Percentiles rank a stretch among this genome's conserved stretches.
These are phyloP conservation scores for Ptychodera flava DNA, from an alignment of 35 echinoderm and acorn worm genomes.

Conservation along the genomic window DNA sequence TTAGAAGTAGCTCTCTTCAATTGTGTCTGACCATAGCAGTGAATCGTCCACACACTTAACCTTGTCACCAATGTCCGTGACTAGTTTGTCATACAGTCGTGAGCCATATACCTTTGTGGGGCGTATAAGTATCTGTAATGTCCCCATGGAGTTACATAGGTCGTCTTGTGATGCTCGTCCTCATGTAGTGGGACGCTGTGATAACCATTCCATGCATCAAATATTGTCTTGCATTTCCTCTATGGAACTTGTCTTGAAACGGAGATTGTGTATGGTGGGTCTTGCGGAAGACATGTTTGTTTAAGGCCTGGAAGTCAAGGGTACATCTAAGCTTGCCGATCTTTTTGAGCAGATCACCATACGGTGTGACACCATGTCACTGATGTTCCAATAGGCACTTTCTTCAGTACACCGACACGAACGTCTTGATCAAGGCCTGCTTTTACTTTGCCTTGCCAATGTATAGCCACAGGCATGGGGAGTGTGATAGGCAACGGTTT, in stretches of 20 bases:
- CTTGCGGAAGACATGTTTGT: slow-evolving; percentile 26
- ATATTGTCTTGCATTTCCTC: no score
- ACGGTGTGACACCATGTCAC: slow-evolving; percentile 46
- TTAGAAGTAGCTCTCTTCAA: slow-evolving; percentile 43
- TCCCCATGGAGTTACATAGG: no score
- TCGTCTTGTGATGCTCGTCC: no score
- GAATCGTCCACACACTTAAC: slow-evolving; percentile 11
- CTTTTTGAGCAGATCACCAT: slow-evolving; percentile 55
- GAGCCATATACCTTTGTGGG: no score
- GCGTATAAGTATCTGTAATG: no score
- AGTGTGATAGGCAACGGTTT: slow-evolving; percentile 28
- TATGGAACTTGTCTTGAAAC: no score
- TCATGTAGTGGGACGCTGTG: no score
- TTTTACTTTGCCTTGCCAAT: slow-evolving; percentile 52
- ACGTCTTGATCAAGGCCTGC: slow-evolving; percentile 50
- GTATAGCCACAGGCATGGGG: slow-evolving; percentile 22
- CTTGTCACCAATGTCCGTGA: slow-evolving; percentile 19
- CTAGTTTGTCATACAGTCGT: slow-evolving; percentile 30
- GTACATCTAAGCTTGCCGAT: slow-evolving; percentile 33
- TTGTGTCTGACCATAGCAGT: slow-evolving; percentile 25
- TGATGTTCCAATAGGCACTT: slow-evolving; percentile 41
- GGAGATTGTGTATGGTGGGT: slow-evolving; percentile 30
- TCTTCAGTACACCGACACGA: slow-evolving; percentile 33
- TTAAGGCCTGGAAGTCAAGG: slow-evolving; percentile 23
- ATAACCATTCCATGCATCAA: no score